A percentile compares a stretch with the other conserved stretches of the same genome.
Evolutionary conservation across 2,888 invertebrate species (phyloP).

Genomic region (Capitulum mitella): DNA sequence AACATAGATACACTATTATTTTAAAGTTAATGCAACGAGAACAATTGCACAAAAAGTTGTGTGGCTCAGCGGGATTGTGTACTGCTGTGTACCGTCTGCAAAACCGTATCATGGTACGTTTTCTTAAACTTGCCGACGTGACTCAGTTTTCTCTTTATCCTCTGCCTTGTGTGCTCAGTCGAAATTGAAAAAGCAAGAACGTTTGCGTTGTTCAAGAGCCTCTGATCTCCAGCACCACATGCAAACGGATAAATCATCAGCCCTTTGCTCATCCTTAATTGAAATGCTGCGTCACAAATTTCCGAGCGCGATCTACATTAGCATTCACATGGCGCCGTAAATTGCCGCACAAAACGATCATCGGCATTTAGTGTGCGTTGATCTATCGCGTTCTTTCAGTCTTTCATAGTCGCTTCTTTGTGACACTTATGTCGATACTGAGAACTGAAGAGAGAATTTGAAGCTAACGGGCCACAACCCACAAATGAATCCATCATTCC

Average conservation of each 20-base stretch:
- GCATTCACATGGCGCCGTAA: neutral
- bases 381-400: neutral
- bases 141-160: neutral
- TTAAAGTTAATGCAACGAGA: too few species aligned
- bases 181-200: too few species aligned
- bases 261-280: neutral
- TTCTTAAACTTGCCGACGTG: neutral
- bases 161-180: too few species aligned
- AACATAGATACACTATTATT: too few species aligned
- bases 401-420: neutral
- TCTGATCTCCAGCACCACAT: neutral
- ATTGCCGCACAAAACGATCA: neutral
- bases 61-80: too few species aligned
- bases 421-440: neutral
- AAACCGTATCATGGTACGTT: too few species aligned
- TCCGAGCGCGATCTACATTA: neutral
- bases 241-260: neutral
- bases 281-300: constrained; percentile 8
- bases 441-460: neutral
- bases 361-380: neutral
- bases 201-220: too few species aligned
- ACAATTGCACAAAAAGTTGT: too few species aligned
- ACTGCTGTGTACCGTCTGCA: too few species aligned
- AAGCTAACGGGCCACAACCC: constrained; percentile 20
- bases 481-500: constrained; percentile 8